Base-by-base conservation (phyloP, 2,888 invertebrate species). In the Pristionchus arcanus region DNA sequence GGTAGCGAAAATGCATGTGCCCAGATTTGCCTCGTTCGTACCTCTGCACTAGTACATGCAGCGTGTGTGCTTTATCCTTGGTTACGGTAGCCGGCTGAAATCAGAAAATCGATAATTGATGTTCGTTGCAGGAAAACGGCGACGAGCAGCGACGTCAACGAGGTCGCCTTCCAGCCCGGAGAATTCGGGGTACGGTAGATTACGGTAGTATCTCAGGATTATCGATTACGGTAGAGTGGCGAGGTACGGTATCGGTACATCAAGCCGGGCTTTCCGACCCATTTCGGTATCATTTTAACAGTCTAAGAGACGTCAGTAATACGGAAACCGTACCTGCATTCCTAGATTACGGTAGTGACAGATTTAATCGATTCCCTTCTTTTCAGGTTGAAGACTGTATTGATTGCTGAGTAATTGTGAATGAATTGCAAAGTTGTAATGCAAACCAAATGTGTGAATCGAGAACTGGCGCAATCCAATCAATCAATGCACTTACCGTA, bases 131-230 rank as follows among this genome's bases (percentile, higher is more conserved):
- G 84, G 55, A 59, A 59, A 59, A 31, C 55, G 15, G 55, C 37
- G 21, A 77, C 77, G 31, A 77, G 42, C 42, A 77, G 84, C 34
- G 84, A 84, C 59, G 84, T 84, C 84, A 59, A 84, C 84, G 90
- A 90, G 37, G 87, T 90, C 55, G 91, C 91, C 34, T 91, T 91
- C 88, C 91, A 91, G 81, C 91, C 91, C 28, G 91, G 91, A 28
- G 86, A 86, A 42, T 86, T 86, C 49, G 86, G 25, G 37, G 86
- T 86, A 66, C 15, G 66, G 16, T 86, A 42, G 42, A 42, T 28
- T 28, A 28, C 68, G 66, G 28, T 66, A 66, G 25, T 66, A 2
- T 15, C n/a, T n/a, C 15, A 21, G 21, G 21, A 19, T 2, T 19
- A 55, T 55, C 28, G 66, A 66, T 66, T 66, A 66, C 25, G 25